Evolutionary conservation across 2,888 invertebrate species (phyloP), one percentile per base, ranked within the genome.

Genomic region (Ptychoptera contaminata): DNA sequence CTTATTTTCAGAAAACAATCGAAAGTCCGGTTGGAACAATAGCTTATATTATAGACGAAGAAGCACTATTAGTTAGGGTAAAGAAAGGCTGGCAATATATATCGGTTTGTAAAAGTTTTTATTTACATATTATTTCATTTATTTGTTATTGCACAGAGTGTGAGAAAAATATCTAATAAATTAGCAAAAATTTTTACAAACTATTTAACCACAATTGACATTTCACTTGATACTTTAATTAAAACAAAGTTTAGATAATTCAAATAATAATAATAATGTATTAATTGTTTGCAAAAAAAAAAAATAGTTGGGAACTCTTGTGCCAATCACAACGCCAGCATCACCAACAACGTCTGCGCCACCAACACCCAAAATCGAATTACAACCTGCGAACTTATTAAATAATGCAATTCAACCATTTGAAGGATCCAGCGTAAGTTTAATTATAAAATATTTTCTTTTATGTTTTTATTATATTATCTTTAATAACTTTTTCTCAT

Each of bases 51-150:
- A 77, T 85, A 49, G 90, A 91, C 61, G 91, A 93, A 63, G 88
- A 94, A 69, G 83, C 87, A 35, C 70, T 93, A 37, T 76, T 92
- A 48, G 85, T 93, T 44, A 76, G 91, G 63, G 90, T 93, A 45
- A 85, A 85, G 60, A 83, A 82, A 57, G 93, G 93, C 44, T 94
- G 93, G 93, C 90, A 90, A 60, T 91, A 91, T 58, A 83, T 94
- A 55, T 74, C 82, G 69, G 92, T 92, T 70, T 77, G 82, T n/a
- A 32, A 7, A 32, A 32, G 4, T 23, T 23, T 5, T 23, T 5
- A 23, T 23, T 23, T 23, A 5, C 7, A 5, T 23, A 5, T 23
- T 23, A 5, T 23, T 23, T 5, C 7, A 23, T 23, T 23, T 23
- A 3, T 5, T 23, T 23, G 23, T 23, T 23, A 5, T 23, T 7